Conservation (phyloP, 2,113 vertebrate genomes). For the Hipposideros armiger region DNA sequence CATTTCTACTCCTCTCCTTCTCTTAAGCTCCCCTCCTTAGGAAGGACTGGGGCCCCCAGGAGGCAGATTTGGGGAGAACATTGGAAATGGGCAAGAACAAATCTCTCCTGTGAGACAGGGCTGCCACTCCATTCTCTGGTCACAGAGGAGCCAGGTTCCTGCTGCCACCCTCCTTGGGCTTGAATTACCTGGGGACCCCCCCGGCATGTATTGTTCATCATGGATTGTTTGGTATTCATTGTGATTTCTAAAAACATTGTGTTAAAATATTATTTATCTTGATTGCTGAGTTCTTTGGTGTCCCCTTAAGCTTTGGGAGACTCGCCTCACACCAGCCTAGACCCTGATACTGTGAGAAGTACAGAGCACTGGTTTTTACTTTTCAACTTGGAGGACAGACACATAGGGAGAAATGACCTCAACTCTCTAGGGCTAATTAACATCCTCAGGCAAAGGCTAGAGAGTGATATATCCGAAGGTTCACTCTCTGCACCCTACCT, state of each 20-base stretch:
- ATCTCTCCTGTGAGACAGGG: not conserved
- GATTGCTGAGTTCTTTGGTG: not conserved
- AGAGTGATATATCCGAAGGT: not conserved
- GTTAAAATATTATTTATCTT: not conserved
- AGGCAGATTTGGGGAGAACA: not conserved
- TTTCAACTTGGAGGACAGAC: not conserved
- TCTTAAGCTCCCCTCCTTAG: not conserved
- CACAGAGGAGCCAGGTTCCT: not conserved
- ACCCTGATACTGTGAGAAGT: not conserved
- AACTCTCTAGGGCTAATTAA: too few relatives aligned
- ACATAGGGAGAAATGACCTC: not conserved
- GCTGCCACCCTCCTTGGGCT: not conserved
- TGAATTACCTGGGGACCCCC: accelerated
- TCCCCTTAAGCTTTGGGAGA: not conserved
- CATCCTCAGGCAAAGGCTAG: not conserved
- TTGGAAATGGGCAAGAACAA: not conserved
- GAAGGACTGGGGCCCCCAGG: not conserved
- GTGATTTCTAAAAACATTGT: not conserved
- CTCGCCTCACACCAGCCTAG: not conserved
- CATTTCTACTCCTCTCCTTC: not conserved
- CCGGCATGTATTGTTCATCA: not conserved
- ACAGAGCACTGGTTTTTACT: not conserved
- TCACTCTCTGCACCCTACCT: not conserved
- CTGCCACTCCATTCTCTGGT: accelerated
- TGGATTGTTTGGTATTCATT: not conserved